A percentile compares a stretch with the other conserved stretches of the same genome.
Evolutionary conservation across 1,140 invertebrate species (phyloP).

Genomic region (Platyura marginata): DNA sequence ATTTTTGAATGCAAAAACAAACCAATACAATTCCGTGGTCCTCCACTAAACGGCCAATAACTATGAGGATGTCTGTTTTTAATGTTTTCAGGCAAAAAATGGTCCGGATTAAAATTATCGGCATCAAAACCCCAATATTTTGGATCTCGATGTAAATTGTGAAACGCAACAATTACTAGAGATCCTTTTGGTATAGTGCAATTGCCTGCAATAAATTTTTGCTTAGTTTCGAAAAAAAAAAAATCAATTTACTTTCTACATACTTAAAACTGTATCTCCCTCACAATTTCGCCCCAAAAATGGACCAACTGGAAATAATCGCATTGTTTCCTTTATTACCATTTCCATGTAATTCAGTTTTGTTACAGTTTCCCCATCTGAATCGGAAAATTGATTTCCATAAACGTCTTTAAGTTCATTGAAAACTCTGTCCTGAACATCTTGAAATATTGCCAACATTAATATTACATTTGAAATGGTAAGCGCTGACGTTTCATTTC

Average conservation of each 20-base stretch:
- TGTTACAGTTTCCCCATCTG: conserved; percentile 31
- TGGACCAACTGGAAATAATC: conserved; percentile 41
- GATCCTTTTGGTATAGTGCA: conserved; percentile 2
- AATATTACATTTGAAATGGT: conserved; percentile 4
- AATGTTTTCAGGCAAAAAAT: conserved; percentile 36
- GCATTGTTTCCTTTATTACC: conserved; percentile 41
- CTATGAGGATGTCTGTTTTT: conserved; percentile 26
- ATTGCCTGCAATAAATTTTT: not conserved
- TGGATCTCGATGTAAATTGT: conserved; percentile 10
- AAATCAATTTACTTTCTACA: not conserved
- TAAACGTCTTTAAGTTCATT: conserved; percentile 34
- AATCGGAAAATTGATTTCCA: conserved; percentile 15
- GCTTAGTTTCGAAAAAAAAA: not conserved
- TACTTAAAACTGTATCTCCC: not conserved
- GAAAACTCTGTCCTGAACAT: conserved; percentile 28
- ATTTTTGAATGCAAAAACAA: not conserved
- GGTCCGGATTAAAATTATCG: conserved; percentile 44
- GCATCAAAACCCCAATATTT: conserved; percentile 38
- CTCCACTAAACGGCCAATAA: conserved; percentile 41
- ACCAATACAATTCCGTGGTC: conserved; percentile 41
- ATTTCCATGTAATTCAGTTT: conserved; percentile 41
- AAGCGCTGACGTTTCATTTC: not conserved
- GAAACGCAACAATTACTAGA: not conserved
- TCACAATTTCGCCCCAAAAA: conserved; percentile 25
- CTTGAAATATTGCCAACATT: conserved; percentile 13